Evolutionary conservation across 2,888 invertebrate species (phyloP), one percentile per base, ranked within the genome.

Genomic region (Sicus ferrugineus): DNA sequence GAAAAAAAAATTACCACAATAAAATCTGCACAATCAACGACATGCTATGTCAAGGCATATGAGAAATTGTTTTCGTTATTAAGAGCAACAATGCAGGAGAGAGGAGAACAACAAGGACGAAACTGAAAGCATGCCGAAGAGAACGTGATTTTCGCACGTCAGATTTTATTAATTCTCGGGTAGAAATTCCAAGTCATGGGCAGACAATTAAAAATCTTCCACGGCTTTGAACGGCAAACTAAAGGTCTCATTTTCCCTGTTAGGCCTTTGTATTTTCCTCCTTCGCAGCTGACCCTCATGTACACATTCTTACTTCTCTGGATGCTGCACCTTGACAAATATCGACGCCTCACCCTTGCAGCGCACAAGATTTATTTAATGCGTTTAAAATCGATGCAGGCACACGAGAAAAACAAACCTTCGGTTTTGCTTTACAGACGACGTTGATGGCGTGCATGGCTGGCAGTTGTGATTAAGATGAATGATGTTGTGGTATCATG

Each of bases 151-250:
- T n/a, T n/a, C n/a, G n/a, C n/a, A n/a, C 58, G 50, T 30, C 42
- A 67, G 42, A 67, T 54, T 66, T 42, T 14, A 54, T 59, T 52
- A 21, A 26, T 23, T 34, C 21, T 38, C 34, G 38, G 23, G 38
- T 19, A 67, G 16, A 59, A 67, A 67, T 59, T 34, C 58, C 58
- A 42, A 59, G 67, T 59, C 59, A 59, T 30, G 67, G 46, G n/a
- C 14, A 3, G 21, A 59, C 30, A 23, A 54, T 54, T 54, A 54
- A 54, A 14, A 54, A 23, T 4, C 7, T 38, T 38, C 38, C 9
- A 14, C 14, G 38, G 7, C 7, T 38, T 38, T 7, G 14, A 38
- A 9, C 38, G 14, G 7, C 38, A 7, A 38, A 7, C 38, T 9
- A 14, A 38, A 38, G 14, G 38, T 38, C 7, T 9, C 14, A 14